These are phyloP conservation scores for Phycodurus eques DNA, from an alignment of 2,113 vertebrate genomes.

Conservation along the genomic window DNA sequence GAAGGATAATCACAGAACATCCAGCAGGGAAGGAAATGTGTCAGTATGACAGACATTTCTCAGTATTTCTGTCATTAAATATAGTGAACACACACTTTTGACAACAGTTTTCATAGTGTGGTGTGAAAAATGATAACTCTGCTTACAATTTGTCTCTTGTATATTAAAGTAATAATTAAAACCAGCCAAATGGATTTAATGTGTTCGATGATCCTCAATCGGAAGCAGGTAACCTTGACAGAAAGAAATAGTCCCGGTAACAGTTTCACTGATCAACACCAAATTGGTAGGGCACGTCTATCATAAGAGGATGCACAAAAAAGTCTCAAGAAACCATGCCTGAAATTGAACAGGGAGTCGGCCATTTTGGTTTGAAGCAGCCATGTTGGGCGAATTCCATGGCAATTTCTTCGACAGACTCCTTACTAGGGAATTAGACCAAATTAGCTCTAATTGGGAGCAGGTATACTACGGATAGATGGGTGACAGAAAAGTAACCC, in stretches of 20 bases:
- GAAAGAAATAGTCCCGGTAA: not conserved
- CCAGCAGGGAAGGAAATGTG: conserved; percentile 1
- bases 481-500: not conserved
- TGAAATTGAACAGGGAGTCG: not conserved
- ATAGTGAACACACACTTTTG: not conserved
- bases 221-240: not conserved
- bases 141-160: not conserved
- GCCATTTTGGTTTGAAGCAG: not conserved
- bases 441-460: not conserved
- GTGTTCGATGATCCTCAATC: not conserved
- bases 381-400: not conserved
- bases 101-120: not conserved
- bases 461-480: not conserved
- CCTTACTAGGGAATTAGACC: not conserved
- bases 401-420: not conserved
- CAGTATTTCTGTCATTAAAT: not conserved
- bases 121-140: too few relatives aligned
- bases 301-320: not conserved
- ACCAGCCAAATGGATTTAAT: not conserved
- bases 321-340: not conserved
- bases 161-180: not conserved
- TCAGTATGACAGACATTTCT: not conserved
- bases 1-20: conserved; percentile 50
- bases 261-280: not conserved
- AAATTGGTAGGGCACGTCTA: not conserved